Percentiles rank a stretch among this genome's conserved stretches.
These are phyloP conservation scores for Aphaenogaster ashmeadi DNA, from an alignment of 1,140 invertebrate genomes.

Conservation along the genomic window DNA sequence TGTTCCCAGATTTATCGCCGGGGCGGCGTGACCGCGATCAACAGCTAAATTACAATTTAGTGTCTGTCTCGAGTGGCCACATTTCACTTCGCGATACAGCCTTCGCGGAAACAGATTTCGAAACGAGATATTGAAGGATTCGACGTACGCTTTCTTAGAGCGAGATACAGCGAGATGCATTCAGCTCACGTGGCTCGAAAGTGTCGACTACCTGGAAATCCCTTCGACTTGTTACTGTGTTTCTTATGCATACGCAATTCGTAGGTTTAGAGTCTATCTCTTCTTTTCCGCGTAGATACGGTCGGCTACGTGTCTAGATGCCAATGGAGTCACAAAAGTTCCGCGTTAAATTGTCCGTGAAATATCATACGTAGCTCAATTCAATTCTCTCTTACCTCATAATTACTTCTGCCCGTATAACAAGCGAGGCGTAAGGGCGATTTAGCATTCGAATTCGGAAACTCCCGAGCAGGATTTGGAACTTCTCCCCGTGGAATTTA, in stretches of 20 bases:
- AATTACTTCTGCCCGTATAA: slow-evolving; percentile 10
- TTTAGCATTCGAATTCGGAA: not conserved
- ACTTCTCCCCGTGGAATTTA: not conserved
- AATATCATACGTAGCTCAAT: not conserved
- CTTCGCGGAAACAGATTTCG: slow-evolving; percentile 33
- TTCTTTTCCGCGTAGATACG: slow-evolving; percentile 16
- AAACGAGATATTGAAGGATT: slow-evolving; percentile 19
- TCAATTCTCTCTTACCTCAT: not conserved
- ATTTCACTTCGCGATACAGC: slow-evolving; percentile 38
- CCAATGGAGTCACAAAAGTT: not conserved
- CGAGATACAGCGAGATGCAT: not conserved
- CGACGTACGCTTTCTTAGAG: not conserved
- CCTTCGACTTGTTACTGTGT: slow-evolving; percentile 48
- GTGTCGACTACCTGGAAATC: slow-evolving; percentile 61
- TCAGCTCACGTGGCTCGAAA: slow-evolving; percentile 49
- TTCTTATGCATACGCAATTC: slow-evolving; percentile 48
- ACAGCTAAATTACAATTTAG: slow-evolving; percentile 54
- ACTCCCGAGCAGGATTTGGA: not conserved
- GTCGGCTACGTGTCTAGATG: not conserved
- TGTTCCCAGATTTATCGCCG: slow-evolving; percentile 48
- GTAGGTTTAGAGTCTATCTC: not conserved
- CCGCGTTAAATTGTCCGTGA: not conserved
- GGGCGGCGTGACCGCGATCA: slow-evolving; percentile 36
- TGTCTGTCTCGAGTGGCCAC: slow-evolving; percentile 20
- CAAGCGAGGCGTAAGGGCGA: not conserved